Conservation (phyloP, 2,113 vertebrate genomes). For the Ibidorhyncha struthersii region DNA sequence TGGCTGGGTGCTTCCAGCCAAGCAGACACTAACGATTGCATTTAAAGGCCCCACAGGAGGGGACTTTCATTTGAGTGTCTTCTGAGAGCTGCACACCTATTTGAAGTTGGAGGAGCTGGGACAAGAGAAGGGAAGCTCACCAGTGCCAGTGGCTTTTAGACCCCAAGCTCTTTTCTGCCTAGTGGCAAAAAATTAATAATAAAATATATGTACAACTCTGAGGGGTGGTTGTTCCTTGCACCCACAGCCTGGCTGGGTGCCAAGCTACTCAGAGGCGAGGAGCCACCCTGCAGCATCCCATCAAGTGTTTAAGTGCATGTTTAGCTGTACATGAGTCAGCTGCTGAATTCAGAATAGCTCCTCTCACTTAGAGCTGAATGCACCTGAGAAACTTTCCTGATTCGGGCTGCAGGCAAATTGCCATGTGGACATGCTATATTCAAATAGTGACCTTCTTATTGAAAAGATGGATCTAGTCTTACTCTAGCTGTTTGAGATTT, state of each 20-base stretch:
- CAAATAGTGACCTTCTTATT: background rate
- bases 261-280: accelerated
- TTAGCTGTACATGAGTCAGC: background rate
- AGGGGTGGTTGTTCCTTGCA: accelerated
- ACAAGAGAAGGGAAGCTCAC: background rate
- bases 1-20: background rate
- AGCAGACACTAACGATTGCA: background rate
- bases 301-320: background rate
- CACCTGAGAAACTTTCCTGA: background rate
- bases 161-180: background rate
- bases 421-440: background rate
- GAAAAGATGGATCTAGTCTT: background rate
- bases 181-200: background rate
- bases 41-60: background rate
- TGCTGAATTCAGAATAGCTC: background rate
- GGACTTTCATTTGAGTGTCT: background rate
- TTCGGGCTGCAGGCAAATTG: background rate
- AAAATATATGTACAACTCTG: accelerated
- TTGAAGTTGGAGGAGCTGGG: background rate
- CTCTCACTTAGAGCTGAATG: background rate
- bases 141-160: background rate
- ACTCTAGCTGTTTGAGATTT: background rate
- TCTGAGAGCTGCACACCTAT: background rate
- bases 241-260: background rate
- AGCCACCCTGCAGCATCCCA: background rate